A percentile compares a stretch with the other conserved stretches of the same genome.
Conservation (phyloP, 2,113 vertebrate species). For the Prunella fulvescens region DNA sequence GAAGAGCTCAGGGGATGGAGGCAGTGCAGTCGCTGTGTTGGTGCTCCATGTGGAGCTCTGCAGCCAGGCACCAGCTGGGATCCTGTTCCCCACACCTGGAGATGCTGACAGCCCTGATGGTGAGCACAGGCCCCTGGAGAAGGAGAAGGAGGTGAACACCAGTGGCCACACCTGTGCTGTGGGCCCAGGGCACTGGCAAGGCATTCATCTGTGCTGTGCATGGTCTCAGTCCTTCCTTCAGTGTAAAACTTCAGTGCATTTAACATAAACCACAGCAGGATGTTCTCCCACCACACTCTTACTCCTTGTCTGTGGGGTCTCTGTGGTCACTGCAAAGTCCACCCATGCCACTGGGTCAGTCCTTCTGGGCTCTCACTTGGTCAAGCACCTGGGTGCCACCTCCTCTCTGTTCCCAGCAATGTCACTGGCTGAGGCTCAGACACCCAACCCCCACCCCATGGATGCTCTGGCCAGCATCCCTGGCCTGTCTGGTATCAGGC, state of each 20-base stretch:
- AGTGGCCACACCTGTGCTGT: fast-evolving
- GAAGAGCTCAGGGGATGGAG: neutral
- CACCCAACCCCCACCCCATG: neutral
- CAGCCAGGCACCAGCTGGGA: neutral
- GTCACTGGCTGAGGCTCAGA: neutral
- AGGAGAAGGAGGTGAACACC: neutral
- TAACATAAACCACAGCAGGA: neutral
- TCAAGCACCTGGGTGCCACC: neutral
- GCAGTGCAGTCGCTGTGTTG: fast-evolving
- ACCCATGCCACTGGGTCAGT: neutral
- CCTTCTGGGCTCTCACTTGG: neutral
- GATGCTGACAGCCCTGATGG: neutral
- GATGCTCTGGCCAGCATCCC: neutral
- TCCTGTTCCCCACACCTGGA: neutral
- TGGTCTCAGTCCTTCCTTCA: neutral
- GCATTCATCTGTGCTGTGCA: neutral
- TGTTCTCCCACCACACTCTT: neutral
- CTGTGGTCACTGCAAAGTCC: neutral
- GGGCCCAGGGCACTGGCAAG: neutral
- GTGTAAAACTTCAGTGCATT: neutral
- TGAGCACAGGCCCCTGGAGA: neutral
- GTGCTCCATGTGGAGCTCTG: neutral
- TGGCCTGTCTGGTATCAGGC: neutral
- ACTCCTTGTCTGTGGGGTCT: neutral
- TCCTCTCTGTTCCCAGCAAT: neutral